A percentile compares a stretch with the other conserved stretches of the same genome.
Conservation (phyloP, 2,113 vertebrate genomes). For the Epinephelus fuscoguttatus region DNA sequence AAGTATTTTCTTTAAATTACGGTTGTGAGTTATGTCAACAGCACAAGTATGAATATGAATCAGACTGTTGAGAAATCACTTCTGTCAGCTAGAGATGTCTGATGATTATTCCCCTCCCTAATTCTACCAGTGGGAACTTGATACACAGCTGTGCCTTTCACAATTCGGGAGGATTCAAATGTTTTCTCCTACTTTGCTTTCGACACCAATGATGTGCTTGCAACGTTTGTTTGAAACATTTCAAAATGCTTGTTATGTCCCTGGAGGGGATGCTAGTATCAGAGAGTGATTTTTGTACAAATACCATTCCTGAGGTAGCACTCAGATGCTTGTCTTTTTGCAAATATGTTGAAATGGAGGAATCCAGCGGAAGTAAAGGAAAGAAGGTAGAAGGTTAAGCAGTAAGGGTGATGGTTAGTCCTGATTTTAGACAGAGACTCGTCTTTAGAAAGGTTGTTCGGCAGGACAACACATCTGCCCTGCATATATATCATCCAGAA, state of each 20-base stretch:
- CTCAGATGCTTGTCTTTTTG: slow-evolving; percentile 20
- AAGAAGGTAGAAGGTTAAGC: not conserved
- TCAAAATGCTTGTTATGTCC: slow-evolving; percentile 58
- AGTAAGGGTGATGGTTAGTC: not conserved
- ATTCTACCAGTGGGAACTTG: slow-evolving; percentile 25
- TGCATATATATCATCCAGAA: slow-evolving; percentile 56
- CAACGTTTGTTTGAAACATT: slow-evolving; percentile 51
- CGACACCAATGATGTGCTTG: slow-evolving; percentile 20
- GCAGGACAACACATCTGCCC: slow-evolving; percentile 8
- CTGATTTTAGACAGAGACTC: slow-evolving; percentile 4
- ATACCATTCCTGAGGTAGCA: slow-evolving; percentile 32
- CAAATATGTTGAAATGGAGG: slow-evolving; percentile 31
- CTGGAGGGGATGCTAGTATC: slow-evolving; percentile 59
- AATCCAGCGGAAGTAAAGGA: slow-evolving; percentile 23
- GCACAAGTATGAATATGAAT: not conserved
- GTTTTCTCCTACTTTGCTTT: slow-evolving; percentile 42
- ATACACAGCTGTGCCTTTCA: slow-evolving; percentile 26
- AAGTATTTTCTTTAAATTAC: not conserved
- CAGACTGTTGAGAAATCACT: slow-evolving; percentile 37
- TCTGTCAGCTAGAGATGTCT: slow-evolving; percentile 31
- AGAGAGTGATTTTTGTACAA: slow-evolving; percentile 55
- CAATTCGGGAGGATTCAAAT: slow-evolving; percentile 34
- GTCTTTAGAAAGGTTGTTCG: slow-evolving; percentile 6
- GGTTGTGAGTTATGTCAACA: slow-evolving; percentile 7
- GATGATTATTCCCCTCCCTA: slow-evolving; percentile 33